Evolutionary conservation across 2,888 invertebrate species (phyloP).

Genomic region (Schizotus pectinicornis): DNA sequence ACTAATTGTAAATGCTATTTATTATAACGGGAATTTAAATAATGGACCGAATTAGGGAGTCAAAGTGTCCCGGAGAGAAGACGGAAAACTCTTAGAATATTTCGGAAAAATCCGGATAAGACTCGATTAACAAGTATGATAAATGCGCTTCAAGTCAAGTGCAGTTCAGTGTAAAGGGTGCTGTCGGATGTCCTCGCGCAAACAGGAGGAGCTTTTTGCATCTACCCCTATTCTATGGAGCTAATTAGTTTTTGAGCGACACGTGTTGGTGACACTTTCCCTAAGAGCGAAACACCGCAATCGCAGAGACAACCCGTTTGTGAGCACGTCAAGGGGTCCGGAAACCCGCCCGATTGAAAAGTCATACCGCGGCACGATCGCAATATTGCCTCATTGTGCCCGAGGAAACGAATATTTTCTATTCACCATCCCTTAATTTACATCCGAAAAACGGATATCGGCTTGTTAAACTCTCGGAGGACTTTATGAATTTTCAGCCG

Average conservation of each 20-base stretch:
- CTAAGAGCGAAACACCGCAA: slow-evolving; percentile 23
- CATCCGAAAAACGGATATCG: no score
- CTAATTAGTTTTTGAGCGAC: slow-evolving; percentile 39
- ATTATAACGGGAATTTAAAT: slow-evolving; percentile 11
- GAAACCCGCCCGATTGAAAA: slow-evolving; percentile 9
- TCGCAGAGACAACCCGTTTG: slow-evolving; percentile 22
- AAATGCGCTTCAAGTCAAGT: slow-evolving; percentile 8
- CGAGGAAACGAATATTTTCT: no score
- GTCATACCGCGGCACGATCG: no score
- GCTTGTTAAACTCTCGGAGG: no score
- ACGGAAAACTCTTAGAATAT: background rate
- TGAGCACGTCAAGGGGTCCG: slow-evolving; percentile 13
- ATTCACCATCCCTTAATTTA: no score
- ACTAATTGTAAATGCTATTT: slow-evolving; percentile 17
- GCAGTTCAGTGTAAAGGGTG: no score
- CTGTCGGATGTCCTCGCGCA: slow-evolving; percentile 13
- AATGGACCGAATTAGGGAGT: slow-evolving; percentile 13
- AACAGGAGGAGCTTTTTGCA: slow-evolving; percentile 27
- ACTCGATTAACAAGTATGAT: slow-evolving; percentile 17
- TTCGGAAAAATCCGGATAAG: background rate
- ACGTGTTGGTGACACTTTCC: slow-evolving; percentile 38
- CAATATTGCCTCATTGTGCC: no score
- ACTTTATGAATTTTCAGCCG: no score
- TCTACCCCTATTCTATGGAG: slow-evolving; percentile 15
- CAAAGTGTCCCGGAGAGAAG: background rate